Base-by-base conservation (phyloP, 2,888 invertebrate species). In the Drosophila leonis region DNA sequence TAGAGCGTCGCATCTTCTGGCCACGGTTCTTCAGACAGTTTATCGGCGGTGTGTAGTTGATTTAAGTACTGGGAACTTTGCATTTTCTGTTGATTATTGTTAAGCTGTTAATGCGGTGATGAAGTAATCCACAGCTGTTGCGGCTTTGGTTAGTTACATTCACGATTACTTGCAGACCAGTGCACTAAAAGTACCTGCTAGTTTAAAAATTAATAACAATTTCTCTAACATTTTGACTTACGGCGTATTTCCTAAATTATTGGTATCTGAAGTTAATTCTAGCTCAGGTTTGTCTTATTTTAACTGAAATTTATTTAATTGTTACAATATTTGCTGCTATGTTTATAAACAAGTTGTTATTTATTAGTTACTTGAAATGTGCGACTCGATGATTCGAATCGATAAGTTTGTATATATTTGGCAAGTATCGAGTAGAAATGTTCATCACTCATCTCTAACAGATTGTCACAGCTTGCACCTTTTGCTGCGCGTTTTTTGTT, bases 1-100 rank as follows among this genome's bases (percentile, higher is more conserved):
- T 96, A 98, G 20, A 98, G 92, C 77, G 95, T 95, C 5, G 97
- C 97, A 93, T 97, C 96, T 83, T 96, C 96, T 0, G 98, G 97
- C 98, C 98, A 98, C 75, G 97, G 97, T 91, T 98, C 98, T 92
- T 96, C 96, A 2, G 96, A 97, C 96, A 92, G 76, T 68, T 88
- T 90, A 35, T 91, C 90, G 4, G 80, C 86, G 1, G 84, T 84
- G 60, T 93, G 59, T 92, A 93, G 84, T 67, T 92, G 91, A 57
- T 80, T 91, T 15, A 92, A 60, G 46, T 83, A 86, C 24, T 83
- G 83, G 7, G 92, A 92, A 54, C 72, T 66, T 59, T 78, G 79
- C 91, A 91, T 91, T 77, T 78, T 55, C 35, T 65, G 27, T 56
- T 49, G 42, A 29, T 54, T 65, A 51, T 56, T 65, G 12, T 67